Conservation (phyloP, 2,888 invertebrate genomes). For the Muscina levida region DNA sequence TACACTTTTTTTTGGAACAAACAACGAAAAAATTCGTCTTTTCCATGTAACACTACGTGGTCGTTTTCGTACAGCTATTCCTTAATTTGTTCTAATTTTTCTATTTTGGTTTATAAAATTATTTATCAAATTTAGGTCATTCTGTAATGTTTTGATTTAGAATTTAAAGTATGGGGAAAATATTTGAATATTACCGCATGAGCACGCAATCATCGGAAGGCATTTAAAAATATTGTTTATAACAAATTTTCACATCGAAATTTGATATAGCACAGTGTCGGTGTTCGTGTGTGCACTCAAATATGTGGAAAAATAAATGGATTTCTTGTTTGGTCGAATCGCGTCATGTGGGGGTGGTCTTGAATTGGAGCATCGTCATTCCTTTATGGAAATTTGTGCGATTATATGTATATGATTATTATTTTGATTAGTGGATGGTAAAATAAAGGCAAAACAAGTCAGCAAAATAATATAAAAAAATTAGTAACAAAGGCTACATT, state of each 20-base stretch:
- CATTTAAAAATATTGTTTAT: slow-evolving; percentile 18
- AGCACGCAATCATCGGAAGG: neutral
- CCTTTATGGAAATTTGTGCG: neutral
- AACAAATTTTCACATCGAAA: slow-evolving; percentile 16
- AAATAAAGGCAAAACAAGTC: neutral
- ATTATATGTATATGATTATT: no score
- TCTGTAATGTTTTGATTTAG: neutral
- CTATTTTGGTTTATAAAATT: no score
- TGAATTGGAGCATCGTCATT: neutral
- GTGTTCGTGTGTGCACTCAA: slow-evolving; percentile 18
- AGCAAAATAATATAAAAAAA: neutral
- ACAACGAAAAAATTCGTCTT: slow-evolving; percentile 3
- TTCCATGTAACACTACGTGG: no score
- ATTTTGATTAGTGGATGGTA: no score
- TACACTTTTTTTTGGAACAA: slow-evolving; percentile 18
- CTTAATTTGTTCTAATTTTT: no score
- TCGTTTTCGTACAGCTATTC: no score
- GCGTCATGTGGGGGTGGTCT: slow-evolving; percentile 31
- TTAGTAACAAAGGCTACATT: no score
- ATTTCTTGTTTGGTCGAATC: slow-evolving; percentile 21
- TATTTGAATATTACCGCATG: no score
- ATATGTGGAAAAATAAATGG: neutral
- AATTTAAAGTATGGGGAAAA: no score
- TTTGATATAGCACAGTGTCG: slow-evolving; percentile 24
- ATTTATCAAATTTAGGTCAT: slow-evolving; percentile 17